Evolutionary conservation across 2,888 invertebrate species (phyloP).

Genomic region (Tolmerus cingulatus): DNA sequence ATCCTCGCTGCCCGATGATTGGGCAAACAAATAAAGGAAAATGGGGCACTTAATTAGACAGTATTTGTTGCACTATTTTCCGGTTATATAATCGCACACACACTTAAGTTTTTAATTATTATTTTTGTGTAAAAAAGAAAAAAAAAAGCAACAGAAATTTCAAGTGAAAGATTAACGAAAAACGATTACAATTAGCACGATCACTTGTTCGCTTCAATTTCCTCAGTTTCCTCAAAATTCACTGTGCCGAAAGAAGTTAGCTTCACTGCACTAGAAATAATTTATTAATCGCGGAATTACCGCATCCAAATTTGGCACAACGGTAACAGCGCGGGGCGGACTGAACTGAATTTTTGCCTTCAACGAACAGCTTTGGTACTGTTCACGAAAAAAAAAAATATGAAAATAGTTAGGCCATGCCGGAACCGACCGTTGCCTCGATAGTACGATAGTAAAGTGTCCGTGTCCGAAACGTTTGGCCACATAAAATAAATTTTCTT

Average conservation of each 20-base stretch:
- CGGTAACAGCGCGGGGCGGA: not conserved
- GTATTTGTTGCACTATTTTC: slow-evolving; percentile 18
- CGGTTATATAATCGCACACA: slow-evolving; percentile 6
- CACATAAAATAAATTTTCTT: not conserved
- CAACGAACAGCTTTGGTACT: not conserved
- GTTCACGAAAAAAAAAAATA: not conserved
- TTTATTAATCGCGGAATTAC: not conserved
- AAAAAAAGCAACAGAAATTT: not conserved
- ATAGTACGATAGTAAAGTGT: not conserved
- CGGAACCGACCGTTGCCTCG: not conserved
- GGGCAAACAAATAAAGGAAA: not conserved
- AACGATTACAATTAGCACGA: not conserved
- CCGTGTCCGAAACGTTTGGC: not conserved
- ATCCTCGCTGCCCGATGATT: not conserved
- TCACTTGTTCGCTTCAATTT: not conserved
- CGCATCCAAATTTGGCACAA: not conserved
- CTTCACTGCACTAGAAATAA: not conserved
- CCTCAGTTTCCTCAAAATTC: not conserved
- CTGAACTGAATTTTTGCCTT: not conserved
- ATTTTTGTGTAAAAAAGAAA: not conserved
- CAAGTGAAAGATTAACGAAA: not conserved
- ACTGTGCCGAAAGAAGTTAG: not conserved
- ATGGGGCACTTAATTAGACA: not conserved
- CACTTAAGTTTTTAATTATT: not conserved
- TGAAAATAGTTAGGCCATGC: not conserved